Base-by-base conservation (phyloP, 2,888 invertebrate genomes). In the Anarsia innoxiella region DNA sequence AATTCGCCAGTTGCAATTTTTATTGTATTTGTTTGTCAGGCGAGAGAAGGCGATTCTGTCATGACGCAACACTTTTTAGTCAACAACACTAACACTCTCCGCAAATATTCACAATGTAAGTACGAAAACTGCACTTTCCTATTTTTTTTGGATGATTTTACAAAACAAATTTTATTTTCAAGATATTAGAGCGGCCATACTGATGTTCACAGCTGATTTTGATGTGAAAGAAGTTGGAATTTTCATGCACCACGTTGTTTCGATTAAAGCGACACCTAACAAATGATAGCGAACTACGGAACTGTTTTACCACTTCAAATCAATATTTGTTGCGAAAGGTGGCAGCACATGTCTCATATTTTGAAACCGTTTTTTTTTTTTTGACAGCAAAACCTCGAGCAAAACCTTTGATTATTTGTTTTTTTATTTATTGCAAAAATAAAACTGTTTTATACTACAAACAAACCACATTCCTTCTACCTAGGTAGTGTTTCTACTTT, bases 191-290 rank as follows among this genome's bases (percentile, higher is more conserved):
- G 79, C 83, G 79, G 85, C 84, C 85, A 85, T 85, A 80, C 73
- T 82, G 83, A 78, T 75, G 76, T 77, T 76, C 79, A 85, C 85
- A 85, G 85, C 85, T 85, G 85, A 85, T 85, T 85, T 84, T 83
- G 83, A 83, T 78, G 70, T 80, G 73, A 77, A 67, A 68, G 75
- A 77, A 72, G 66, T 67, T 69, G 64, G 58, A 64, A 59, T 66
- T 70, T 68, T 66, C 51, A 54, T 56, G 56, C 64, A 79, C 75
- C 80, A 80, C 82, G 82, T 83, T 82, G 80, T 80, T 79, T 80
- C 70, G 57, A 50, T 49, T 50, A 48, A 51, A 51, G 49, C 54
- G 75, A 70, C 60, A 66, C 64, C 76, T 77, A 62, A 42, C n/a
- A n/a, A 31, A 15, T 40, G 46, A 40, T 41, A 38, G 34, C 15